Percentiles rank a stretch among this genome's conserved stretches.
phyloP scores from a whole-genome alignment of 1,140 invertebrate species.

The Galleria mellonella region DNA sequence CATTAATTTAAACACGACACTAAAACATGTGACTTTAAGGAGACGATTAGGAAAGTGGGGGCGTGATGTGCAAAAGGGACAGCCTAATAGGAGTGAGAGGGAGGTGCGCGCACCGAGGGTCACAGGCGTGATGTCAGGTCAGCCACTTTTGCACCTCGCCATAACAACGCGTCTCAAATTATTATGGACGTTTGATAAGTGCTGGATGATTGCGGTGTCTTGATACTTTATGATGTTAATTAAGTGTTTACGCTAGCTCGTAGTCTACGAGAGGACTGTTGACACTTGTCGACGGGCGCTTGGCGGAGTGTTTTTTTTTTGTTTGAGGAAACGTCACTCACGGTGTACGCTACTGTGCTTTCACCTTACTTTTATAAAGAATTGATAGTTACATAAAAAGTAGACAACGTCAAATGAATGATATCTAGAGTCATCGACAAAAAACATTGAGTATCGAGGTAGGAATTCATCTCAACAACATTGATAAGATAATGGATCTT shows the following conservation, averaged over 20 bases:
- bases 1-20: constrained; percentile 58
- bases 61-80: constrained; percentile 62
- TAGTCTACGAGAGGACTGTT: constrained; percentile 20
- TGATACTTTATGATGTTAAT: constrained; percentile 69
- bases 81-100: constrained; percentile 24
- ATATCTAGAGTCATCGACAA: constrained; percentile 15
- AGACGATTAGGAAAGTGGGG: constrained; percentile 68
- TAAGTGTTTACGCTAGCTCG: constrained; percentile 45
- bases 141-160: constrained; percentile 74
- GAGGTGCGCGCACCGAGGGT: constrained; percentile 45
- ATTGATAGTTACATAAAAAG: constrained; percentile 20
- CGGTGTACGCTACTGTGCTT: constrained; percentile 18
- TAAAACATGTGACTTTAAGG: constrained; percentile 67
- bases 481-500: constrained; percentile 39
- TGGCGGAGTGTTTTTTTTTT: constrained; percentile 9
- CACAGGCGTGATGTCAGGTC: constrained; percentile 74
- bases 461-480: constrained; percentile 26
- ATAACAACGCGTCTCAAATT: constrained; percentile 75
- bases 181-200: constrained; percentile 74
- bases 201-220: constrained; percentile 60
- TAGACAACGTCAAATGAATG: constrained; percentile 9
- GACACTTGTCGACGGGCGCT: constrained; percentile 14
- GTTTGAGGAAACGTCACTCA: constrained; percentile 24
- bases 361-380: too few relatives aligned
- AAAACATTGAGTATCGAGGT: constrained; percentile 8